Conservation (phyloP, 1,140 invertebrate genomes). For the Chironomus striatipennis region DNA sequence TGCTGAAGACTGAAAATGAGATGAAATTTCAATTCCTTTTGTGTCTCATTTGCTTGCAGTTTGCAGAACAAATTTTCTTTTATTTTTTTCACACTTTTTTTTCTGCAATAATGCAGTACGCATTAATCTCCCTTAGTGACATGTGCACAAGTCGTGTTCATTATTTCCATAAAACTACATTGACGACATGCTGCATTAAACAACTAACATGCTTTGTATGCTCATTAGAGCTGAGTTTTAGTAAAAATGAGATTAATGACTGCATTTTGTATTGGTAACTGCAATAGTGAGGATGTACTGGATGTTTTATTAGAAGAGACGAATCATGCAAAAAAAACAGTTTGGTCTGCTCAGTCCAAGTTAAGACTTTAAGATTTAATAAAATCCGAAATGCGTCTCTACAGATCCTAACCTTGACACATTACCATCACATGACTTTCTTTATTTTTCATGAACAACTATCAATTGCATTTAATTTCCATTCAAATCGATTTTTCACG, state of each 20-base stretch:
- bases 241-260: no score
- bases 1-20: neutral
- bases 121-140: conserved; percentile 1
- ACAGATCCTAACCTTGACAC: no score
- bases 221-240: no score
- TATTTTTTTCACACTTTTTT: no score
- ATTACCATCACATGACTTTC: no score
- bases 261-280: neutral
- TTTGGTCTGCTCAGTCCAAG: no score
- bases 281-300: neutral
- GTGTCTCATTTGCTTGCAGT: neutral
- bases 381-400: no score
- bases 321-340: no score
- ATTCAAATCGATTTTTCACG: conserved; percentile 5
- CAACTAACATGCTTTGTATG: no score
- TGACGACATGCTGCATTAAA: neutral
- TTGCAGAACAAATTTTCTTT: neutral
- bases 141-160: conserved; percentile 7
- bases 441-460: neutral
- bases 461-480: conserved; percentile 14
- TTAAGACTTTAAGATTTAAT: no score
- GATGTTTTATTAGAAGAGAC: no score
- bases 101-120: neutral
- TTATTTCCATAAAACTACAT: neutral
- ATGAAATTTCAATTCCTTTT: neutral